Evolutionary conservation across 2,888 invertebrate genomes (phyloP).

Genomic region (Eueremaeus valkanovi): DNA sequence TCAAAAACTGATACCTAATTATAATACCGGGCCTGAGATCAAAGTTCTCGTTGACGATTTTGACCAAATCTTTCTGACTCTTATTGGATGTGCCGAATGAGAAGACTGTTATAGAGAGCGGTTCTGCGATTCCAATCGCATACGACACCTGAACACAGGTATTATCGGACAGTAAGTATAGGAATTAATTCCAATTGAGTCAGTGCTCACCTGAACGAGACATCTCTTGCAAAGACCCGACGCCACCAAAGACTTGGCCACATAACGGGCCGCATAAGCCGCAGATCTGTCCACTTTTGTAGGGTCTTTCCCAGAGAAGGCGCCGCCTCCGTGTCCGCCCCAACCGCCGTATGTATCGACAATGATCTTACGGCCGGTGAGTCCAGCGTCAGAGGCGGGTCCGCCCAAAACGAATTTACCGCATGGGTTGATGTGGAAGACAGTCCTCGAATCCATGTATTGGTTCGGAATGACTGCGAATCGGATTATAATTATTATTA

Average conservation of each 20-base stretch:
- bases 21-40: constrained; percentile 95
- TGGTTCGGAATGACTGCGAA: constrained; percentile 56
- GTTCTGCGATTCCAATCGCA: constrained; percentile 96
- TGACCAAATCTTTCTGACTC: constrained; percentile 73
- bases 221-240: constrained; percentile 57
- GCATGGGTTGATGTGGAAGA: constrained; percentile 59
- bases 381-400: constrained; percentile 53
- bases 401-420: constrained; percentile 59
- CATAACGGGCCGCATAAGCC: constrained; percentile 60
- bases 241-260: constrained; percentile 59
- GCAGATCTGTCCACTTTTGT: constrained; percentile 56
- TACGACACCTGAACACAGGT: too few relatives aligned
- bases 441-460: constrained; percentile 55
- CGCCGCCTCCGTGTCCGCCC: constrained; percentile 61
- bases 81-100: constrained; percentile 93
- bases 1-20: constrained; percentile 71
- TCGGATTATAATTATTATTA: too few relatives aligned
- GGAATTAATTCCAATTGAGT: not conserved
- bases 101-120: constrained; percentile 92
- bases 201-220: constrained; percentile 57
- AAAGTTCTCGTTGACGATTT: constrained; percentile 88
- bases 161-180: constrained; percentile 51
- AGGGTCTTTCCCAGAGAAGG: constrained; percentile 60
- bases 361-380: constrained; percentile 59
- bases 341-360: constrained; percentile 61